Percentiles rank a stretch among this genome's conserved stretches.
Conservation (phyloP, 1,140 invertebrate genomes). For the Drosophila nannoptera region DNA sequence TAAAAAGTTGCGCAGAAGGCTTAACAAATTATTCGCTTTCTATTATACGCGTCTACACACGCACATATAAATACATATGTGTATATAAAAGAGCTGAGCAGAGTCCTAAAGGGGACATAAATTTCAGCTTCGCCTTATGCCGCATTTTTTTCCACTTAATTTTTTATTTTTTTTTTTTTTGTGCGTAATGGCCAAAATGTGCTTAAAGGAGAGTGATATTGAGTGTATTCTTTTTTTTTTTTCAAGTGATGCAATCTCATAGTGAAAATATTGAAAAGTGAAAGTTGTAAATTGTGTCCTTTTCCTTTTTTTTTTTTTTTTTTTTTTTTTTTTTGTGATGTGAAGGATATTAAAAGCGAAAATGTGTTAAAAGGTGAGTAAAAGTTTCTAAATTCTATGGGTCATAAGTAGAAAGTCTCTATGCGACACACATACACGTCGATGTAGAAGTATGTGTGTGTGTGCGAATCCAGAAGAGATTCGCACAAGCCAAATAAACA, state of each 20-base stretch:
- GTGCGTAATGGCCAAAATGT: neutral
- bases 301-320: neutral
- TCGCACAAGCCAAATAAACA: constrained; percentile 68
- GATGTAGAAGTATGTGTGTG: neutral
- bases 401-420: neutral
- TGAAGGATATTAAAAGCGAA: neutral
- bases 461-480: constrained; percentile 5
- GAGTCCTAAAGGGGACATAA: neutral
- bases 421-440: neutral
- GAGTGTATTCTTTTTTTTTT: neutral
- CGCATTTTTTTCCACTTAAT: neutral
- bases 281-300: neutral
- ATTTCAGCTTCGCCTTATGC: neutral
- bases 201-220: neutral
- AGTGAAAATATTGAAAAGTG: neutral
- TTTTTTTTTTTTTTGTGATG: neutral
- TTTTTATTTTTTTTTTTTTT: neutral
- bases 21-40: neutral
- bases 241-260: neutral
- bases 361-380: constrained; percentile 12
- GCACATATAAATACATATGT: neutral
- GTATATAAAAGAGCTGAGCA: neutral
- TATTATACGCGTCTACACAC: neutral
- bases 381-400: neutral
- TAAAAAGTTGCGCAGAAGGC: neutral